A percentile compares a stretch with the other conserved stretches of the same genome.
Evolutionary conservation across 2,113 vertebrate species (phyloP).

Genomic region (Redunca redunca): DNA sequence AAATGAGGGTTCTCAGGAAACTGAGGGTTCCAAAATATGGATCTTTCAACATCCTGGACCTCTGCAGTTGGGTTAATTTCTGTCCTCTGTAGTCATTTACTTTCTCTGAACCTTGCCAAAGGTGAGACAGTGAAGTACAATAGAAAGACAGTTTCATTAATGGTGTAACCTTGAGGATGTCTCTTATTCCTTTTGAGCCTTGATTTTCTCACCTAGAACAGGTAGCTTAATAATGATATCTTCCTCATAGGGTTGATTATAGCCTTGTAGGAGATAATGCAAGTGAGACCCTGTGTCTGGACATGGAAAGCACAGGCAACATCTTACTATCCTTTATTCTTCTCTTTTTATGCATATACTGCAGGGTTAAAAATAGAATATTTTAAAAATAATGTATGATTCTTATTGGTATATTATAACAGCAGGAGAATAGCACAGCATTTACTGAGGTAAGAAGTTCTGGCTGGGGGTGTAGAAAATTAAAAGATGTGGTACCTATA

Average conservation of each 20-base stretch:
- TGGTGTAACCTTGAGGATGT: background rate
- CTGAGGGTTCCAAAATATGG: background rate
- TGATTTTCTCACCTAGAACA: background rate
- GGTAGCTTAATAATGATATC: background rate
- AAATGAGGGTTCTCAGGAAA: background rate
- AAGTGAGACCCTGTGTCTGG: background rate
- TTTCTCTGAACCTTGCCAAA: background rate
- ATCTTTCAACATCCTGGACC: background rate
- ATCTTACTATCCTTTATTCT: background rate
- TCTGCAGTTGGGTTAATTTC: background rate
- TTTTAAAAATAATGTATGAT: background rate
- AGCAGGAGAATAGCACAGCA: background rate
- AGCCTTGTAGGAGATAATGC: background rate
- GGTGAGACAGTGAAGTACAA: background rate
- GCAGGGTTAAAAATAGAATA: background rate
- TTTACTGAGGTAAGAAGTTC: background rate
- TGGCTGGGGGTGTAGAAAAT: background rate
- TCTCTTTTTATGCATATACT: background rate
- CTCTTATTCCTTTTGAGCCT: conserved; percentile 5
- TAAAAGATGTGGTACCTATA: background rate
- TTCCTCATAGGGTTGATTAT: background rate
- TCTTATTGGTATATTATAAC: background rate
- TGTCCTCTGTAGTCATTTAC: background rate
- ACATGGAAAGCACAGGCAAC: background rate
- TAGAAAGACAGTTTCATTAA: background rate